Percentiles rank a stretch among this genome's conserved stretches.
Evolutionary conservation across 2,113 vertebrate genomes (phyloP).

Genomic region (Campylorhamphus procurvoides): DNA sequence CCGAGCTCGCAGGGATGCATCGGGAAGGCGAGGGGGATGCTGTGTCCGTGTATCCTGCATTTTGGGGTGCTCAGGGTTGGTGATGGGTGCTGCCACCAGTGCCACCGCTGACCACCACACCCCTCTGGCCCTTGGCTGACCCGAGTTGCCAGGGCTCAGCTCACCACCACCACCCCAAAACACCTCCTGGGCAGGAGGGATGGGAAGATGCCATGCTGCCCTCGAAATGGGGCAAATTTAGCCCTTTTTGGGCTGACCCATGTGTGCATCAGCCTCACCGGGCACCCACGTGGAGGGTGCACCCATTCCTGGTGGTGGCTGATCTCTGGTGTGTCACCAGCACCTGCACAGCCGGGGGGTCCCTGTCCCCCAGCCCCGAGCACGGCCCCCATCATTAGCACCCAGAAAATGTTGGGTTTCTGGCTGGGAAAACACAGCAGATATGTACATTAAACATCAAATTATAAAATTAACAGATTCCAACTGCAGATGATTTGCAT

Average conservation of each 20-base stretch:
- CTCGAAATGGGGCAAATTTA: background rate
- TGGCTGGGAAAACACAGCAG: slow-evolving; percentile 57
- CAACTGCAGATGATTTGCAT: slow-evolving; percentile 65
- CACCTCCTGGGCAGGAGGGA: background rate
- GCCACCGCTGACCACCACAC: accelerated
- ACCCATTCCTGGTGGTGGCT: accelerated
- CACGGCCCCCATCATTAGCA: slow-evolving; percentile 23
- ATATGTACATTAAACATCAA: slow-evolving; percentile 68
- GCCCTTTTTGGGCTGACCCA: background rate
- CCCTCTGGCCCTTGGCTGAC: background rate
- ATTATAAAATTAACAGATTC: slow-evolving; percentile 74
- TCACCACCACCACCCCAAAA: background rate
- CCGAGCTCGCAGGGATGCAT: accelerated
- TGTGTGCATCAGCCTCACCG: accelerated
- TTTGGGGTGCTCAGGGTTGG: accelerated
- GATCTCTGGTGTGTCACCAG: background rate
- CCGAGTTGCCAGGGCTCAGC: background rate
- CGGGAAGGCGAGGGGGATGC: accelerated
- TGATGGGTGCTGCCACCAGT: background rate
- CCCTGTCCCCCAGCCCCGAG: background rate
- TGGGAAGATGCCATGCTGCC: accelerated
- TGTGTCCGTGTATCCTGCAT: accelerated
- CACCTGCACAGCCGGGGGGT: background rate
- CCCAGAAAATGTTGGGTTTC: slow-evolving; percentile 46
- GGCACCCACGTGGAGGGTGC: accelerated